Evolutionary conservation across 2,888 invertebrate genomes (phyloP).

Genomic region (Tubiluchus corallicola): DNA sequence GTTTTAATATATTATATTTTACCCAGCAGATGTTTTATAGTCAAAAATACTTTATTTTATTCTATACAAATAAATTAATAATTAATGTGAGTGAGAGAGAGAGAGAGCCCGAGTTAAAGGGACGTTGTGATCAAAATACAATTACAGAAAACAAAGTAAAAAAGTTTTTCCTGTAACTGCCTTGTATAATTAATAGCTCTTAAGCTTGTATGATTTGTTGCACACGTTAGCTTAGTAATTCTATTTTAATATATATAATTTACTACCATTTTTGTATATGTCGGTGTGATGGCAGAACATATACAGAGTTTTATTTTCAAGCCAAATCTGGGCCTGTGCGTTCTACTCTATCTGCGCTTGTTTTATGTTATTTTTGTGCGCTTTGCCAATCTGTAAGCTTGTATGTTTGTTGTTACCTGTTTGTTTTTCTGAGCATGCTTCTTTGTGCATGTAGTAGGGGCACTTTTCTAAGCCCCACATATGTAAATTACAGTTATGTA

Average conservation of each 20-base stretch:
- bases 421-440: too few relatives aligned
- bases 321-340: too few relatives aligned
- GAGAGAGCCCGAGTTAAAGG: neutral
- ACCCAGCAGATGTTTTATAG: conserved; percentile 3
- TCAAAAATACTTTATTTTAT: conserved; percentile 3
- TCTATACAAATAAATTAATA: conserved; percentile 1
- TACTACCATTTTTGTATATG: conserved; percentile 1
- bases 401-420: too few relatives aligned
- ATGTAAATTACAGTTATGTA: too few relatives aligned
- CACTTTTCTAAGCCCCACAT: too few relatives aligned
- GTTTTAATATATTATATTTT: conserved; percentile 1
- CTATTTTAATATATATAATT: conserved; percentile 1
- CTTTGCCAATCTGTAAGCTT: too few relatives aligned
- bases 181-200: too few relatives aligned
- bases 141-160: conserved; percentile 1
- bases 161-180: neutral
- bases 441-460: too few relatives aligned
- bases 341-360: too few relatives aligned
- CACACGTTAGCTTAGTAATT: conserved; percentile 1
- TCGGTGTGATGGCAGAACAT: conserved; percentile 1
- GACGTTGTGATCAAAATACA: neutral
- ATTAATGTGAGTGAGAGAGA: too few relatives aligned
- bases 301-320: neutral
- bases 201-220: conserved; percentile 3
- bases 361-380: too few relatives aligned